Conservation (phyloP, 1,140 invertebrate species). For the Olivierus martensii region DNA sequence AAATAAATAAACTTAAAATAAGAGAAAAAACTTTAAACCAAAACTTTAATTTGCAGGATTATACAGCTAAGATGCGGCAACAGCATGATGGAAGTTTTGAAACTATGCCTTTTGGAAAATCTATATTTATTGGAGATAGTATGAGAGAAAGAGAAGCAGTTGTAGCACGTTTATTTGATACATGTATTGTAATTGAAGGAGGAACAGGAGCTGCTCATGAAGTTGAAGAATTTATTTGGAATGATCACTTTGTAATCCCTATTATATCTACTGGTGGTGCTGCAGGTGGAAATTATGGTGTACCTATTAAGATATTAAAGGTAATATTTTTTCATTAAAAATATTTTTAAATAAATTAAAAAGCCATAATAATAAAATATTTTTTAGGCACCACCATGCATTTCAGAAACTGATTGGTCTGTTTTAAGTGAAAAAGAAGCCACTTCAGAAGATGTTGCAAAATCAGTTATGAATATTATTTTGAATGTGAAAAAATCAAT, state of each 20-base stretch:
- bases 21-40: background rate
- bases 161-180: slow-evolving; percentile 26
- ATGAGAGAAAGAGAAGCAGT: slow-evolving; percentile 28
- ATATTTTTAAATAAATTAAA: background rate
- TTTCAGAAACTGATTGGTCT: slow-evolving; percentile 25
- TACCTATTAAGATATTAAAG: slow-evolving; percentile 29
- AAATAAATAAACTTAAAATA: background rate
- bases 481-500: slow-evolving; percentile 17
- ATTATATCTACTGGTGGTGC: slow-evolving; percentile 27
- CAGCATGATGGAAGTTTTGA: slow-evolving; percentile 28
- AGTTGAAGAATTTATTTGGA: slow-evolving; percentile 32
- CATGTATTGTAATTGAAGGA: slow-evolving; percentile 31
- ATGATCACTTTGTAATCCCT: slow-evolving; percentile 31
- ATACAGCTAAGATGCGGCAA: slow-evolving; percentile 21
- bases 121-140: slow-evolving; percentile 28
- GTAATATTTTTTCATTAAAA: slow-evolving; percentile 5
- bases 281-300: slow-evolving; percentile 26
- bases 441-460: slow-evolving; percentile 23
- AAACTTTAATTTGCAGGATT: slow-evolving; percentile 4
- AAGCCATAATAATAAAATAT: no score
- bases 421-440: slow-evolving; percentile 21
- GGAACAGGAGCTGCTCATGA: slow-evolving; percentile 27
- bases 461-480: slow-evolving; percentile 25
- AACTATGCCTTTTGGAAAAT: slow-evolving; percentile 26
- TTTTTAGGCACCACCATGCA: slow-evolving; percentile 16